Base-by-base conservation (phyloP, 1,140 invertebrate genomes). In the Zaprionus kolodkinae region DNA sequence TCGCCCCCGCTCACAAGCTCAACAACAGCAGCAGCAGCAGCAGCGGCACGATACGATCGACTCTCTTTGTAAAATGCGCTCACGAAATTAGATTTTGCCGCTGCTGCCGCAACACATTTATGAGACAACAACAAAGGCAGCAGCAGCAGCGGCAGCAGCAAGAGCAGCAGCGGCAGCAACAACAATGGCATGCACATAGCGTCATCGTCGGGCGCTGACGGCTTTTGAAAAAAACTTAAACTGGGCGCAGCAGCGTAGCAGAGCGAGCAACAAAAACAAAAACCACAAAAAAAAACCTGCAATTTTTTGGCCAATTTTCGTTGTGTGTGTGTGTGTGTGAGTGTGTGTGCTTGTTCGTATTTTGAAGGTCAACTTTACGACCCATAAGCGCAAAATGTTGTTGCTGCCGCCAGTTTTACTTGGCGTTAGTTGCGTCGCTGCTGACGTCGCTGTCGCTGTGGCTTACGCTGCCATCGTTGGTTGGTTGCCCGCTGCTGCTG, bases 281-380 rank as follows among this genome's bases (percentile, higher is more conserved):
- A 68, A 57, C 74, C 7, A 61, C 64, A 79, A 67, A 78, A 84
- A 78, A 76, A 89, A 89, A 78, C 85, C 80, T 89, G 81, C 85
- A 89, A 85, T 89, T 89, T 88, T 89, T 87, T 82, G 83, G 84
- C 83, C 83, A 87, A 88, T 87, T 89, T 88, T 88, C 50, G 80
- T 76, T 64, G 64, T 72, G 61, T 79, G 62, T 56, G 63, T 57
- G 43, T 55, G 62, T 36, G 69, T 54, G 52, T 54, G 55, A 45
- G 52, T 67, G 63, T 56, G 52, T 50, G 69, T 63, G 61, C 69
- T 68, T 72, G 54, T 59, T 89, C 81, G 83, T 87, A 74, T 78
- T 79, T 92, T 92, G 91, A 92, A 92, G 91, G 91, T 92, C 91
- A 92, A 92, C 91, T 92, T 91, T 92, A 92, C 91, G 91, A 92